Evolutionary conservation across 2,888 invertebrate genomes (phyloP), one percentile per base, ranked within the genome.

Genomic region (Agrotis ipsilon): DNA sequence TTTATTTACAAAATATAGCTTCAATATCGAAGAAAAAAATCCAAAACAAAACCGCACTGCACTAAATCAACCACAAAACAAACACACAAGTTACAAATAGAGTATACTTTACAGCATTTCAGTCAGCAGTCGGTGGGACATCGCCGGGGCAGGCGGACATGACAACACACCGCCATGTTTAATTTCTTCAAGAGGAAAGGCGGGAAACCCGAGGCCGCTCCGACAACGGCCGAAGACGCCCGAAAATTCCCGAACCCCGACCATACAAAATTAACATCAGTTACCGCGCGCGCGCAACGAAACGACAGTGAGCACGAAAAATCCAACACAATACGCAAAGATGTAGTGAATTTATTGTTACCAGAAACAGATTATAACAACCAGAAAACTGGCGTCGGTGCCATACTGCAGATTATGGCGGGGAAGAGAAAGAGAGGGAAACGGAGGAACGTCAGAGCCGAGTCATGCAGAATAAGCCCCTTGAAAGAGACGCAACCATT

Each of bases 101-200:
- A 52, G 7, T 52, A 64, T 78, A 19, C 9, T 48, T 66, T 63
- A 51, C 62, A 82, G 64, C 71, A 72, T 61, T 63, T 51, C 65
- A 58, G 83, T 84, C 78, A 81, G 77, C 93, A 94, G 93, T 94
- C 79, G 81, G 71, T 68, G 72, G 62, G 79, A 80, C 81, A 83
- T 64, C 91, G 83, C 80, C 89, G 89, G 43, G 66, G 75, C 78
- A 88, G 66, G 75, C 92, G 91, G 92, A 90, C 94, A 94, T 92
- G 93, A 82, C 86, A 88, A 81, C 84, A 78, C 27, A 11, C 78
- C 87, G 90, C 91, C 87, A 96, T 96, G 96, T 96, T 96, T 88
- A 94, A 92, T 85, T 95, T 96, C 91, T 96, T 96, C 90, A 96
- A 95, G 90, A 91, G 93, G 85, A 95, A 92, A 91, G 89, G 92